Evolutionary conservation across 2,888 invertebrate genomes (phyloP), one percentile per base, ranked within the genome.

Genomic region (Ectropis crepuscularia): DNA sequence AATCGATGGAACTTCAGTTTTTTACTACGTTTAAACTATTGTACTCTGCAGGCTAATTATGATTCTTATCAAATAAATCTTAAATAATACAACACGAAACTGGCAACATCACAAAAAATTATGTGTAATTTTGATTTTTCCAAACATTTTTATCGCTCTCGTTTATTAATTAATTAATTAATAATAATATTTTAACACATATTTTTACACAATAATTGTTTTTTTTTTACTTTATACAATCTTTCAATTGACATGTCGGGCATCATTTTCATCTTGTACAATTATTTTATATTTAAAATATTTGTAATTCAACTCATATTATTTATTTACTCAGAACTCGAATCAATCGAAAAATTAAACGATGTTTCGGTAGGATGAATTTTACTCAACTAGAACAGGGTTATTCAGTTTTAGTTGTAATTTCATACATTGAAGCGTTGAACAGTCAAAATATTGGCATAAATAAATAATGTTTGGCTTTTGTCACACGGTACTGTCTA

Each of bases 161-260:
- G 65, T 74, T 72, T 76, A 74, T 66, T 65, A 65, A 62, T 50
- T 57, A 65, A 62, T 50, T 57, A 65, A 57, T 61, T 65, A 63
- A 69, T 68, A 60, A 65, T 66, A 67, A 67, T 43, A 37, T 67
- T 72, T 67, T 67, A 67, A 70, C 65, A 46, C 57, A 68, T 66
- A 64, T 62, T 65, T 51, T 68, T 69, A 71, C 71, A 74, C 73
- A 71, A 75, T 74, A 73, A 78, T 76, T 86, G 85, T 77, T 77
- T 82, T 85, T 83, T 71, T 82, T 85, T 83, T 71, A 85, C 82
- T 89, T 85, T 90, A 85, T 89, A 90, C 90, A 90, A 76, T 87
- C 87, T 80, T 85, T 88, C 88, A 91, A 92, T 92, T 92, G 92
- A 92, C 92, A 88, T 89, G 78, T 89, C 87, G 90, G 92, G 92